These are phyloP conservation scores for Drosophila peninsularis DNA, from an alignment of 2,888 invertebrate species.

Conservation along the genomic window DNA sequence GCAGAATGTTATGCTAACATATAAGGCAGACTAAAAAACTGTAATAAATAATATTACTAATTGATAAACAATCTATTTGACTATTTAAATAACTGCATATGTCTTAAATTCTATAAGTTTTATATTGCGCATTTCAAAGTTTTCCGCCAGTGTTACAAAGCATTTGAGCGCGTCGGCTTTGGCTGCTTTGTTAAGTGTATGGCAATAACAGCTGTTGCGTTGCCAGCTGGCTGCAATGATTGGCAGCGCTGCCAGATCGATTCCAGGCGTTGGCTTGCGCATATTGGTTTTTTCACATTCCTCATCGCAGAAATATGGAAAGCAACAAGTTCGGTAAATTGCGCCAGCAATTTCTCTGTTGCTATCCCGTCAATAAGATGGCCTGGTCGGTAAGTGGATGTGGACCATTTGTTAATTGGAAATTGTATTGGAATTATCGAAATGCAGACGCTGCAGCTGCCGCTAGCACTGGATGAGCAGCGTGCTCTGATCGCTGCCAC, in stretches of 20 bases:
- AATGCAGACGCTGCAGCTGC: slow-evolving; percentile 51
- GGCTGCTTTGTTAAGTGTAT: not conserved
- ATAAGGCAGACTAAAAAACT: not conserved
- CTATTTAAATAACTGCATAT: no score
- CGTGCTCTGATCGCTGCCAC: slow-evolving; percentile 87
- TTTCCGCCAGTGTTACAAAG: no score
- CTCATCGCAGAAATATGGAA: slow-evolving; percentile 22
- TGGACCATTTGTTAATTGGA: not conserved
- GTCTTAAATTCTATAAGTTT: not conserved
- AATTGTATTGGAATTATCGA: slow-evolving; percentile 1
- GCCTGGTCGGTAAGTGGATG: slow-evolving; percentile 62
- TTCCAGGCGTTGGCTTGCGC: not conserved
- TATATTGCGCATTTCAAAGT: not conserved
- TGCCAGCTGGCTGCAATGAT: slow-evolving; percentile 25
- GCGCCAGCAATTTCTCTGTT: slow-evolving; percentile 80
- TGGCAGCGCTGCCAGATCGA: slow-evolving; percentile 40
- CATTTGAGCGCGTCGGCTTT: no score
- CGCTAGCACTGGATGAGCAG: slow-evolving; percentile 86
- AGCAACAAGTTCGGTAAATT: slow-evolving; percentile 53
- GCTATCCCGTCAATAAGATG: slow-evolving; percentile 79
- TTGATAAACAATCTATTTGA: no score
- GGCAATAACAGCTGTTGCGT: slow-evolving; percentile 33
- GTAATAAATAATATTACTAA: no score
- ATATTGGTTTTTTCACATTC: slow-evolving; percentile 6
- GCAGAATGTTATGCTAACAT: not conserved